These are phyloP conservation scores for Gavia stellata DNA, from an alignment of 2,113 vertebrate genomes.

Conservation along the genomic window DNA sequence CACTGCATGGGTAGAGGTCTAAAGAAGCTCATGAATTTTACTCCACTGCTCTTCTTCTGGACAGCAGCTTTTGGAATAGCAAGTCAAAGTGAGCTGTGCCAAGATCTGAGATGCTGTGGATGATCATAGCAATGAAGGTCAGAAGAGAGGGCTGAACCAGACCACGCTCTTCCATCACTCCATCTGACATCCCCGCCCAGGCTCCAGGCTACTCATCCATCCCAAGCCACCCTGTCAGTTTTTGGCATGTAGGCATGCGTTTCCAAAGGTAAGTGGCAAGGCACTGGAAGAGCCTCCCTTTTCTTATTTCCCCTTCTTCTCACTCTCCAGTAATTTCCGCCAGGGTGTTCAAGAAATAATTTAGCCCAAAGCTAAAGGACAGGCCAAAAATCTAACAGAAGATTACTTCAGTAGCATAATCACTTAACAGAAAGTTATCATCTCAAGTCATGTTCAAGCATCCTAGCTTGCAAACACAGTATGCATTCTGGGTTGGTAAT, in stretches of 20 bases:
- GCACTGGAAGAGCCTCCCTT: not conserved
- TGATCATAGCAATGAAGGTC: not conserved
- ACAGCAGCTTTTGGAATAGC: not conserved
- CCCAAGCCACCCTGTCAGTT: not conserved
- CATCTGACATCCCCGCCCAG: not conserved
- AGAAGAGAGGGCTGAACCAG: not conserved
- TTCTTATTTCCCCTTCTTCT: not conserved
- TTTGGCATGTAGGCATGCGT: not conserved
- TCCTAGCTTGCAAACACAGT: not conserved
- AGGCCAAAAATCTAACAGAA: not conserved
- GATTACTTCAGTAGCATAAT: not conserved
- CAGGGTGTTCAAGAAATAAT: not conserved
- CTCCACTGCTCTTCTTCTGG: not conserved
- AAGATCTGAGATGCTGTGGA: not conserved
- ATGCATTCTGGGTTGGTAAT: not conserved
- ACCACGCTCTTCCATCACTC: not conserved
- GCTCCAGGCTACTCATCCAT: accelerated
- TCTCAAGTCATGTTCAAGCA: not conserved
- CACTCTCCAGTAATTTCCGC: not conserved
- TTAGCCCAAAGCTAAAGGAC: not conserved
- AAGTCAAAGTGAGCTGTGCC: not conserved
- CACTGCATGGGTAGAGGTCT: not conserved
- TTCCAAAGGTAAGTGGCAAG: not conserved
- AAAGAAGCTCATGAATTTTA: not conserved
- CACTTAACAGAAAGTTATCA: not conserved